Conservation (phyloP, 2,888 invertebrate genomes). For the Acleris cristana region DNA sequence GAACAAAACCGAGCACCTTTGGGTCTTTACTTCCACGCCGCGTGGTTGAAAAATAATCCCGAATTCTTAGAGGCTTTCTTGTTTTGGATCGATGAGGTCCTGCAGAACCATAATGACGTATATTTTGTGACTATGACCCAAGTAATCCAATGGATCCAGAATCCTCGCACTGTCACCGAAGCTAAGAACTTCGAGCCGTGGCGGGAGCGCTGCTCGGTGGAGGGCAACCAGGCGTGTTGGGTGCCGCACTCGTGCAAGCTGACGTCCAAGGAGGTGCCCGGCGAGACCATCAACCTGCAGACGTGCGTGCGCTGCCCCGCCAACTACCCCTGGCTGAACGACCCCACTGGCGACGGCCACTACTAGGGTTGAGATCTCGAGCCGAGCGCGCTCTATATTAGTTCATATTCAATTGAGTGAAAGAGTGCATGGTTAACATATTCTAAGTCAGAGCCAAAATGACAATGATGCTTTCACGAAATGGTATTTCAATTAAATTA, state of each 20-base stretch:
- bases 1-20: constrained; percentile 94
- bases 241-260: constrained; percentile 95
- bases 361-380: constrained; percentile 86
- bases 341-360: constrained; percentile 94
- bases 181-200: constrained; percentile 96
- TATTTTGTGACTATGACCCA: constrained; percentile 98
- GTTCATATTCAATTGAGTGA: constrained; percentile 70
- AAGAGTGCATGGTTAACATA: constrained; percentile 70
- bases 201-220: constrained; percentile 96
- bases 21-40: constrained; percentile 96
- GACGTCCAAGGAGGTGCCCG: constrained; percentile 96
- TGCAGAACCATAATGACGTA: constrained; percentile 93
- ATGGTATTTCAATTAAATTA: constrained; percentile 45
- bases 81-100: constrained; percentile 95
- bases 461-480: constrained; percentile 44
- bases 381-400: constrained; percentile 71
- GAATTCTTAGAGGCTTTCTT: constrained; percentile 96
- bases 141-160: constrained; percentile 97
- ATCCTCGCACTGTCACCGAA: constrained; percentile 92
- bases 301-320: constrained; percentile 96
- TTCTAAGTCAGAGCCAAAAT: constrained; percentile 54
- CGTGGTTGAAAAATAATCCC: constrained; percentile 96
- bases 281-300: constrained; percentile 96
- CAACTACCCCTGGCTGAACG: constrained; percentile 97
- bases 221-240: constrained; percentile 92